phyloP scores from a whole-genome alignment of 2,888 invertebrate species.

The Amphipoea lucens region DNA sequence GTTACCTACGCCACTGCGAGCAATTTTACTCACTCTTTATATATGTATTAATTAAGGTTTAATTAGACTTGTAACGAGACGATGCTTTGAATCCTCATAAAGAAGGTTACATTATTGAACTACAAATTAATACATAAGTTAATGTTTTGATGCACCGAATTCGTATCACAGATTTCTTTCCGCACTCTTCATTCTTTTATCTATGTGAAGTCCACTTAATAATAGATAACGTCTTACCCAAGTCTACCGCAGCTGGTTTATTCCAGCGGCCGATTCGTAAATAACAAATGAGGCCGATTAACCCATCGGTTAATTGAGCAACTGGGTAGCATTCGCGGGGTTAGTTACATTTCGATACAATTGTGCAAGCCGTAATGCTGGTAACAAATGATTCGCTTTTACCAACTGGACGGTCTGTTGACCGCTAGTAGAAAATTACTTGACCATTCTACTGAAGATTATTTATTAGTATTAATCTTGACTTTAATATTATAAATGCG shows the following conservation, averaged over 20 bases:
- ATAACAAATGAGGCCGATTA: conserved; percentile 52
- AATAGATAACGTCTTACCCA: conserved; percentile 7
- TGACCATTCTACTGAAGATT: background rate
- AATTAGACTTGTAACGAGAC: background rate
- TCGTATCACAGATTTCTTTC: background rate
- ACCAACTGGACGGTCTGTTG: background rate
- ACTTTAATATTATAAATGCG: background rate
- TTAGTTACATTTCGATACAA: conserved; percentile 31
- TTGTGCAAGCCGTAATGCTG: conserved; percentile 28
- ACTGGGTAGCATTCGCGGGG: conserved; percentile 29
- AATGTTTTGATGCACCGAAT: background rate
- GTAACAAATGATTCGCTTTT: conserved; percentile 17
- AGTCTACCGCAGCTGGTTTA: conserved; percentile 26
- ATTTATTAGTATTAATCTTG: background rate
- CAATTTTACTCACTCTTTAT: background rate
- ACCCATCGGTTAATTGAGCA: conserved; percentile 52
- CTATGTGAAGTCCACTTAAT: background rate
- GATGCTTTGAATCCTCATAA: background rate
- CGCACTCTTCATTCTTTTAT: too few species aligned
- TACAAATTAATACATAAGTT: background rate
- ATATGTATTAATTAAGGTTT: background rate
- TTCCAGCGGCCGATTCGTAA: conserved; percentile 32
- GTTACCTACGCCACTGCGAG: too few species aligned
- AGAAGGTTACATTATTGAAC: background rate
- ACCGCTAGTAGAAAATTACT: conserved; percentile 9